Evolutionary conservation across 1,140 invertebrate species (phyloP), one percentile per base, ranked within the genome.

Genomic region (Hycleus cichorii): DNA sequence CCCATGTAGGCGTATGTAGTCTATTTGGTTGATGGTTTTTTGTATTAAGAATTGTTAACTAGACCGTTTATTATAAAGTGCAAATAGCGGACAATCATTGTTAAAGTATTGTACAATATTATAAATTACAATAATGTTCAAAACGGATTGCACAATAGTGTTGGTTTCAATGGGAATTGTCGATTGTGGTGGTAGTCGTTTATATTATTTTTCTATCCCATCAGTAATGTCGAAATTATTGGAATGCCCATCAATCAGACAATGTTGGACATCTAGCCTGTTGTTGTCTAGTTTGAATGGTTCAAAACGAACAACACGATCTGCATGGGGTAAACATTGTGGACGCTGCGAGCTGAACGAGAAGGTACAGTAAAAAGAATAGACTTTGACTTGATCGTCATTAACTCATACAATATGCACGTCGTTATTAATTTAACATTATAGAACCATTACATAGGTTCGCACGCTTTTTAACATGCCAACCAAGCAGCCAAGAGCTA

Each of bases 391-490:
- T 32, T 32, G 32, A 32, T 39, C 47, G 18, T 48, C 39, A 57
- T 49, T 57, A 57, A 47, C 45, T 42, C 32, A 47, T 40, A 51
- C 47, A 47, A 5, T 32, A 32, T 7, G 4, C 27, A 58, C 55
- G 50, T 60, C 58, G 52, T 60, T 60, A 60, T 60, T 60, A 60
- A 60, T 60, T 56, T 46, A 60, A 11, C 58, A 60, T 60, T 60
- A 60, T 56, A 24, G 58, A 60, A 48, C 50, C 58, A 60, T 60
- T 60, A 60, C 44, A 32, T 32, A 18, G 43, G 53, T 56, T 56
- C 53, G 53, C 53, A 56, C 53, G 53, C 44, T 56, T 47, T 47
- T 47, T 47, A 48, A 47, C 44, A 12, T 48, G 11, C 45, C n/a
- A 18, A 18, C 18, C 18, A 18, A 18, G 18, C 18, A 18, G 18